Percentiles rank a stretch among this genome's conserved stretches.
phyloP scores from a whole-genome alignment of 2,888 invertebrate genomes.

The Phymatocera aterrima region DNA sequence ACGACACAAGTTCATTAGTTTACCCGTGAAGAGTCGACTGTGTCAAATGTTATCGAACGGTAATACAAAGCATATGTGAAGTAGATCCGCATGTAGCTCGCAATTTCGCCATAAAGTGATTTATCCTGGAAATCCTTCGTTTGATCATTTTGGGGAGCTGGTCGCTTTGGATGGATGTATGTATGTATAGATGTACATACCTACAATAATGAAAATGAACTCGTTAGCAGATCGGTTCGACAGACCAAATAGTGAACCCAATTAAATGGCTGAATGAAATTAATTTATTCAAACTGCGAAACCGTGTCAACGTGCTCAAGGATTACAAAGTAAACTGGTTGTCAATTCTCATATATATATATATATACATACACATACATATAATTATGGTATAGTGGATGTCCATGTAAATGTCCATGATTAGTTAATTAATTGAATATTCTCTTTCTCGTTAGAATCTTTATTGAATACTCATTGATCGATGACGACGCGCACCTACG shows the following conservation, averaged over 20 bases:
- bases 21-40: not conserved
- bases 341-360: not conserved
- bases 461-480: too few relatives aligned
- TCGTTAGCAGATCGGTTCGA: constrained; percentile 1
- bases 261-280: constrained; percentile 3
- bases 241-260: not conserved
- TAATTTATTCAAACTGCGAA: not conserved
- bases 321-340: not conserved
- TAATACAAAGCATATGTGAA: not conserved
- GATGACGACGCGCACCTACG: too few relatives aligned
- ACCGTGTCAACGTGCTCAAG: not conserved
- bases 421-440: too few relatives aligned
- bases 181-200: too few relatives aligned
- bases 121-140: not conserved
- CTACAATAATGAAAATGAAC: not conserved
- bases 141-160: not conserved
- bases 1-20: too few relatives aligned
- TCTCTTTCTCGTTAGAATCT: too few relatives aligned
- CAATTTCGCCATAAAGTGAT: not conserved
- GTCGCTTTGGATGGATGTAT: too few relatives aligned
- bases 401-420: too few relatives aligned
- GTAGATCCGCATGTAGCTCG: not conserved
- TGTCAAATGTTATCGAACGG: not conserved
- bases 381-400: too few relatives aligned
- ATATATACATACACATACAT: too few relatives aligned